Base-by-base conservation (phyloP, 2,113 vertebrate genomes). In the Ceyx margarethae region DNA sequence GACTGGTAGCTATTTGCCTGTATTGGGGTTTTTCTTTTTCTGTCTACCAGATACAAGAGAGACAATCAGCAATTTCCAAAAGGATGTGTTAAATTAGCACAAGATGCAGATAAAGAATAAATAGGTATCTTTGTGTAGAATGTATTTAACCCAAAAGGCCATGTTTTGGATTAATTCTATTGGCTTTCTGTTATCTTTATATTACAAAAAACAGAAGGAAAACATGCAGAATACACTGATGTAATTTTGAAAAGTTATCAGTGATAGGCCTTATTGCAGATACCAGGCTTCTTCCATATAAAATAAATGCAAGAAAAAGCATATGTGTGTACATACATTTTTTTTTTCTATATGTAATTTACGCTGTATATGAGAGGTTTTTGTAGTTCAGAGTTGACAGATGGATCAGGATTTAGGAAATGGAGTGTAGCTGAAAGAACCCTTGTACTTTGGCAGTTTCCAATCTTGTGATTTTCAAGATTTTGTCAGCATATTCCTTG, bases 161-260 rank as follows among this genome's bases (percentile, higher is more conserved):
- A 51, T 11, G 18, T 85, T 29, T 71, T 77, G 21, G n/a, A 62
- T 65, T 84, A 31, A 68, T 86, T 19, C 29, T 60, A 3, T 58
- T 90, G 37, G 16, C 60, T 90, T 85, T 83, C 13, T 74, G 25
- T 74, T 69, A 11, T 45, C 78, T 62, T 81, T 84, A 5, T 66
- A 12, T 57, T 73, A 64, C 13, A 67, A 73, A 73, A 83, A 80
- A 0, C 8, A n/a, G 28, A 73, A 80, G 8, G 31, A 92, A 86
- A 91, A 58, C 13, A 26, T 84, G 15, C 5, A 42, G 64, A 81
- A 69, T 48, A 29, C 0, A 0, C 18, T 13, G 13, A 48, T 2
- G 0, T 29, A 14, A 53, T 83, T 65, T 43, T 1, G 13, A 75
- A 37, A 78, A 69, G 13, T 35, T 69, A 33, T 9, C 21, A 28